Evolutionary conservation across 2,113 vertebrate genomes (phyloP), one percentile per base, ranked within the genome.

Genomic region (Stomatorhinus ivindoensis): DNA sequence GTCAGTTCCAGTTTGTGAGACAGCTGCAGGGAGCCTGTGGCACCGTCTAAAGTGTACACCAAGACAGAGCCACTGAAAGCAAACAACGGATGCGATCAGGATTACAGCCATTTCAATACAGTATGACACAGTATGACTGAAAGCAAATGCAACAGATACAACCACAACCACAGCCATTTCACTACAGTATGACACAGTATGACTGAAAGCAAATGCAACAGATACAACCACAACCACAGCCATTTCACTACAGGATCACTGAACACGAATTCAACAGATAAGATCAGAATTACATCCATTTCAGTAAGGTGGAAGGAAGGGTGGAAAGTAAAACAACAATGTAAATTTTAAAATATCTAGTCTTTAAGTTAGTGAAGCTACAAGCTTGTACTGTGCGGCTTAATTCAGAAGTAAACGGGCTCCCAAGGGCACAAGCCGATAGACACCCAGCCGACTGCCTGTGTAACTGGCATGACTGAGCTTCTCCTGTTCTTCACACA

Each of bases 1-100:
- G 97, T 99, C 90, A 99, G 94, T 91, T 99, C 98, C 95, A 99
- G 95, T 92, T 97, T 99, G 95, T 99, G 98, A 50, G 98, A 99
- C 24, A 99, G 95, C 93, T 98, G 97, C 98, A 99, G 98, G 85
- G 97, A 97, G 82, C 98, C 98, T 58, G 97, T 98, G 2, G 97
- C 95, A 89, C 96, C 97, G 94, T 99, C 98, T 89, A 99, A 96
- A 44, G 97, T 97, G 94, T 98, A 99, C 89, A 99, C 98, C 92
- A 98, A 96, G 90, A 99, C 98, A 15, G 97, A 97, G 87, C 98
- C 98, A 10, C 98, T 99, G 85, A 35, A 87, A n/a, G 94, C 6
- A 69, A 69, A 69, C n/a, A 27, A 13, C 27, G 8, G 73, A 2
- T 42, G 17, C 4, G 0, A 42, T 80, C 73, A 80, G 31, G 35